Base-by-base conservation (phyloP, 2,797 vertebrate genomes). In the Cephalopachus bancanus region DNA sequence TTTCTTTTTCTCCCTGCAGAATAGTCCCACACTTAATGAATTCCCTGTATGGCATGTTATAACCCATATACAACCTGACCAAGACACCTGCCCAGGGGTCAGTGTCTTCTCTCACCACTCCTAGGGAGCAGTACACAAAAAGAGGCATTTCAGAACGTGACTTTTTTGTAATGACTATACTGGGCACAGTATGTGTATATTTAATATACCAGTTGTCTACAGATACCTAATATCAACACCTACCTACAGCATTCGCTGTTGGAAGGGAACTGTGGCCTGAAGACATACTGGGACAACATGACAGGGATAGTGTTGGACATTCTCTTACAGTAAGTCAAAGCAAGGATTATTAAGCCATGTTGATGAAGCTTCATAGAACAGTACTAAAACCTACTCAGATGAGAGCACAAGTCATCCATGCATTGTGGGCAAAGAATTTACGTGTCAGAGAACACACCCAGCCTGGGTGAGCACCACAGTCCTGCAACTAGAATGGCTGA, bases 361-460 rank as follows among this genome's bases (percentile, higher is more conserved):
- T 10, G 0, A 93, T 0, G 53, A 91, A 97, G 86, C 75, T 97
- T 97, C 96, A 62, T 72, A 96, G 95, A 88, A 88, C 49, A 95
- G 84, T 86, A 91, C 74, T 96, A 71, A 65, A 83, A 96, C 93
- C 72, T 85, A 93, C 1, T 1, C 49, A 24, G 80, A 62, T 80
- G 87, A 16, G 12, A 97, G 95, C 62, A 95, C 86, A 89, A 91
- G 64, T 91, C 79, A 87, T 55, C 83, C 94, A 83, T 37, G 92
- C 89, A 59, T 44, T 78, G 64, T 3, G 93, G 95, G 93, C 88
- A 93, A 93, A 71, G 92, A 97, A 95, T 94, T 84, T 95, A 95
- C 97, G 97, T 96, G 97, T 92, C 97, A 95, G 97, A 97, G 96
- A 97, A 96, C 96, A 95, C 91, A 81, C 59, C 95, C 92, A 94